phyloP scores from a whole-genome alignment of 1,140 invertebrate species.

The Rhagoletis pomonella region DNA sequence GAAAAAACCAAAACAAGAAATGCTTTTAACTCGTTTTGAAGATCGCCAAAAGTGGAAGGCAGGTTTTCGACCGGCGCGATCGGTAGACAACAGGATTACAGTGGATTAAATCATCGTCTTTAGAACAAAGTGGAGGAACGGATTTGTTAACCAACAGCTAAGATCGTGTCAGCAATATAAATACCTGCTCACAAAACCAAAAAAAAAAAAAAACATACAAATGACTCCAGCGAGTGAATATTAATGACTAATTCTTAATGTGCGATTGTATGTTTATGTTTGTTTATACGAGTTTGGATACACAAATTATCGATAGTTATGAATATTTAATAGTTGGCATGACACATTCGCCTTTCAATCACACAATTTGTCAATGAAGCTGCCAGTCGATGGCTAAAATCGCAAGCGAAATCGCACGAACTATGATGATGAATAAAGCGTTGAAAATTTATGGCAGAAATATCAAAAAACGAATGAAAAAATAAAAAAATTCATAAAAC shows the following conservation, averaged over 20 bases:
- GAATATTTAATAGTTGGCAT: constrained; percentile 2
- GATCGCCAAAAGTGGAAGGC: not conserved
- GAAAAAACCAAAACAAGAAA: too few relatives aligned
- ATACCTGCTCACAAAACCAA: too few relatives aligned
- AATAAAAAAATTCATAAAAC: not conserved
- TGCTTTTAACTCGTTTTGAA: not conserved
- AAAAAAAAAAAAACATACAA: not conserved
- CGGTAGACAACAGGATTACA: not conserved
- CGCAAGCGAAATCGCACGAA: not conserved
- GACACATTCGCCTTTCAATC: constrained; percentile 9
- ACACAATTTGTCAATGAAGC: not conserved
- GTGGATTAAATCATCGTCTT: not conserved
- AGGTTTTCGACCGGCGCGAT: not conserved
- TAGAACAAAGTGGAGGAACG: not conserved
- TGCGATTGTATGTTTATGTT: not conserved
- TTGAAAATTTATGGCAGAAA: not conserved
- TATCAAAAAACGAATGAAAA: not conserved
- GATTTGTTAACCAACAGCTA: not conserved
- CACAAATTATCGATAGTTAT: not conserved
- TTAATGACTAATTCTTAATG: constrained; percentile 2
- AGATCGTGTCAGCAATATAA: not conserved
- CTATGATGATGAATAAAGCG: not conserved
- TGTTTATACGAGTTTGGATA: not conserved
- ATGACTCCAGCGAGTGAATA: not conserved
- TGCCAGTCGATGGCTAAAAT: not conserved